phyloP scores from a whole-genome alignment of 1,140 invertebrate genomes.

The Pantala flavescens region DNA sequence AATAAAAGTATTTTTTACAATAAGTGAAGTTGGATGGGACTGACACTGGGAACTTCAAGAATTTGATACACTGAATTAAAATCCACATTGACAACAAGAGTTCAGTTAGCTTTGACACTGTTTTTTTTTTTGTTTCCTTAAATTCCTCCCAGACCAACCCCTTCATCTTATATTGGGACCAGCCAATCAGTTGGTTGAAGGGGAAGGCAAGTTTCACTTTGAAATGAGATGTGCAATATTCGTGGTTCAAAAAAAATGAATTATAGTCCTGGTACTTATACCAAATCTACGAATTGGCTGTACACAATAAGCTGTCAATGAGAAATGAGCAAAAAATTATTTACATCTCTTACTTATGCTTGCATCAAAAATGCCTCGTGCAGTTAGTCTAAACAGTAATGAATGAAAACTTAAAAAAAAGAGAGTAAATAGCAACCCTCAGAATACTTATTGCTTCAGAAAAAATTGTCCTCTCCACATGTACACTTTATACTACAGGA shows the following conservation, averaged over 20 bases:
- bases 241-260: constrained; percentile 10
- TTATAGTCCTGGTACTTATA: constrained; percentile 2
- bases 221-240: constrained; percentile 8
- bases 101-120: background rate
- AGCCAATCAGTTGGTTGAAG: background rate
- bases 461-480: background rate
- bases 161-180: background rate
- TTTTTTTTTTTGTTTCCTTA: too few relatives aligned
- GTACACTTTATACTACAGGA: constrained; percentile 9
- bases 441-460: constrained; percentile 3
- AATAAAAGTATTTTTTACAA: background rate
- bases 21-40: background rate
- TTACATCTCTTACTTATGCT: background rate
- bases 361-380: constrained; percentile 7
- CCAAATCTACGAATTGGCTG: constrained; percentile 4
- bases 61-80: constrained; percentile 2
- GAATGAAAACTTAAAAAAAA: constrained; percentile 11
- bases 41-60: background rate
- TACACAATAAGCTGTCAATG: constrained; percentile 3
- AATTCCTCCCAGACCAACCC: background rate
- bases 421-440: background rate
- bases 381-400: constrained; percentile 8
- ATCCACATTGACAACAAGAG: constrained; percentile 5
- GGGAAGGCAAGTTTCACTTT: background rate
- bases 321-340: constrained; percentile 6